phyloP scores from a whole-genome alignment of 2,888 invertebrate species.

The Allacma fusca region DNA sequence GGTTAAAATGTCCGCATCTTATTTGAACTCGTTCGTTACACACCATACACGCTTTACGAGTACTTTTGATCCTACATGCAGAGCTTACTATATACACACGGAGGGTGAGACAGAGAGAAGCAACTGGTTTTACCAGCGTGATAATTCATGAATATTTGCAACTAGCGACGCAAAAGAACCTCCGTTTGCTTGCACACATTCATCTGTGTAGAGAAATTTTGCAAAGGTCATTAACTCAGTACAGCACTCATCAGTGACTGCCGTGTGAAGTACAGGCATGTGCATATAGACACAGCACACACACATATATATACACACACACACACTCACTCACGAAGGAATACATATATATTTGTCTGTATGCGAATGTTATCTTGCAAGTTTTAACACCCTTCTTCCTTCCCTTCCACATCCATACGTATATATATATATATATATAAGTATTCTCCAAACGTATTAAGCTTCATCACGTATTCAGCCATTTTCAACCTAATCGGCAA shows the following conservation, averaged over 20 bases:
- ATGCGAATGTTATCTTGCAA: neutral
- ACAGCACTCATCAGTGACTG: constrained; percentile 34
- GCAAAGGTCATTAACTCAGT: constrained; percentile 61
- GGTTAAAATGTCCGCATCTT: too few species aligned
- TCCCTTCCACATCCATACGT: neutral
- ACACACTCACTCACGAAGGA: too few species aligned
- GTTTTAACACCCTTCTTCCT: neutral
- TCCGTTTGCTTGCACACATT: constrained; percentile 28
- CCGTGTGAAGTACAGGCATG: constrained; percentile 19
- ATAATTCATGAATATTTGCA: constrained; percentile 37
- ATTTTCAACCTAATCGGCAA: neutral
- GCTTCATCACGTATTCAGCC: neutral
- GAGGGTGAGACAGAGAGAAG: constrained; percentile 23
- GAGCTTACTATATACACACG: neutral
- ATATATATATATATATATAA: neutral
- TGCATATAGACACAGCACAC: neutral
- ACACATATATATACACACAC: neutral
- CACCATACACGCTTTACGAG: neutral
- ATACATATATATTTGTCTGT: neutral
- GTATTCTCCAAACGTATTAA: neutral
- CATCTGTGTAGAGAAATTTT: constrained; percentile 50
- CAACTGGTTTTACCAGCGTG: constrained; percentile 40
- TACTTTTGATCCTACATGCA: neutral
- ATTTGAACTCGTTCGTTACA: neutral
- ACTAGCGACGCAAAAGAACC: constrained; percentile 41